Evolutionary conservation across 2,888 invertebrate genomes (phyloP), one percentile per base, ranked within the genome.

Genomic region (Flexamia atlantica): DNA sequence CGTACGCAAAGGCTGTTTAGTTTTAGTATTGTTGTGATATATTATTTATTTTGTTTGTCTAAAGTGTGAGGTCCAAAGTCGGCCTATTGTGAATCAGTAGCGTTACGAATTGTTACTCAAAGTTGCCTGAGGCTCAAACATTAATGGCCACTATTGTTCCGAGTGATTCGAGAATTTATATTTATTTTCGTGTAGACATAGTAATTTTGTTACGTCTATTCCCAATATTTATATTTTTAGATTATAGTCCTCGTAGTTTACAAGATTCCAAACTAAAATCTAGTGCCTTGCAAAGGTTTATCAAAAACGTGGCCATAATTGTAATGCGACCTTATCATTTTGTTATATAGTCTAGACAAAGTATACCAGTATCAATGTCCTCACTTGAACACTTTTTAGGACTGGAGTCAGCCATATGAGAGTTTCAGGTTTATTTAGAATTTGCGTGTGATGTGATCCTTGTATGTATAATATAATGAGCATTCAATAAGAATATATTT

Each of bases 1-100:
- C 30, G 81, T 80, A 82, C 68, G 68, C 68, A 76, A 84, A 84
- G 84, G 84, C 84, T 84, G 84, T 84, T 84, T 84, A 84, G 82
- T 81, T 84, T 76, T 84, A 84, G 84, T 79, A 25, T 83, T 42
- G 70, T 84, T 84, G 82, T 82, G 82, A 84, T 84, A 84, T 84
- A 82, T 84, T 82, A 82, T 82, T 82, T 84, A 84, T 84, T 84
- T 84, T 70, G 81, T 70, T 83, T 68, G 80, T 79, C 79, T 79
- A 53, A 57, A 57, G 53, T 57, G 57, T 79, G 79, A 53, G 79
- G 79, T 50, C 79, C 57, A 57, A 50, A 53, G 57, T 79, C 46
- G 40, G 79, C 28, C 30, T 79, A 36, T 32, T 32, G 53, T 30
- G 28, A 50, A 28, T 50, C n/a, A 50, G 50, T 50, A 53, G 79